Base-by-base conservation (phyloP, 2,888 invertebrate species). In the Thysanoteuthis rhombus region DNA sequence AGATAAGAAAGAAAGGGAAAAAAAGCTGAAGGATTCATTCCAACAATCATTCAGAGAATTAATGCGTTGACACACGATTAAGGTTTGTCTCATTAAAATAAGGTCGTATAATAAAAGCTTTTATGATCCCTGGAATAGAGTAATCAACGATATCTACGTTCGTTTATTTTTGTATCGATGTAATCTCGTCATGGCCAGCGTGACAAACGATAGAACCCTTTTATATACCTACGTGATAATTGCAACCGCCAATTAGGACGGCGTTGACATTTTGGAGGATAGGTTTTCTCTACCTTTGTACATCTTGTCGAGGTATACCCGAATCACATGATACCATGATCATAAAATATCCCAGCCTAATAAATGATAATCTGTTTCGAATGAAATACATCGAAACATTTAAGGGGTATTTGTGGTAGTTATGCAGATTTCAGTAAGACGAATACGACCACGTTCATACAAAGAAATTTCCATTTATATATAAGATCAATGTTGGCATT, bases 51-150 rank as follows among this genome's bases (percentile, higher is more conserved):
- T n/a, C 12, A 75, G 3, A 16, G 75, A n/a, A 75, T 75, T n/a
- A 75, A 75, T n/a, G 75, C 75, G n/a, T 19, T 25, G 1, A 10
- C 36, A 75, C n/a, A n/a, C 75, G 75, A 75, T 75, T n/a, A n/a
- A n/a, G 75, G 2, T 36, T 75, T 75, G 12, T 36, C 75, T 75
- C 75, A 75, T 75, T 75, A 75, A 75, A 75, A 75, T 36, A n/a
- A n/a, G n/a, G 75, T 75, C 75, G n/a, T 75, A 75, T 75, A n/a
- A 75, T 75, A 75, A 75, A 75, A 75, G n/a, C n/a, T 75, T 75
- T 75, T 75, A 75, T 36, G 75, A 75, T 36, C 16, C 75, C 16
- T 19, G 75, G 25, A 52, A 52, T 52, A 25, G 4, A 52, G 52
- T n/a, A 75, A 75, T 75, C 75, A 75, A 75, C n/a, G 75, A 75